These are phyloP conservation scores for Drosophila parvula DNA, from an alignment of 1,140 invertebrate species.

Conservation along the genomic window DNA sequence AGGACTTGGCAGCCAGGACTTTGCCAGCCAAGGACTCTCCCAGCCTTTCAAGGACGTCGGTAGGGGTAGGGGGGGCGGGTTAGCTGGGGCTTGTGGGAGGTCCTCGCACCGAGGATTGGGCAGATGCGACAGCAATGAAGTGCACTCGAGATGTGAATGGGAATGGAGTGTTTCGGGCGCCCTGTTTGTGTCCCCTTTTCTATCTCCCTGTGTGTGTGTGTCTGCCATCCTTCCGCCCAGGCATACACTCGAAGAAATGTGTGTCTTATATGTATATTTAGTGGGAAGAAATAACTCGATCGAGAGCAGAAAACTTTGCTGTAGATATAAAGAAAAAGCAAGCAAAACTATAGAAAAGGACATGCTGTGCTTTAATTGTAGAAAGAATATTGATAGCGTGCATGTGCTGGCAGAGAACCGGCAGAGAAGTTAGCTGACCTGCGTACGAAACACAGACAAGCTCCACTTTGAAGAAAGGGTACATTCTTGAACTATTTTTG, in stretches of 20 bases:
- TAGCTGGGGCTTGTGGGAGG: not conserved
- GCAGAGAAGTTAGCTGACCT: too few relatives aligned
- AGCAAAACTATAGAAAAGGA: not conserved
- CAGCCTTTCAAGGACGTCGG: constrained; percentile 9
- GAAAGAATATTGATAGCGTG: too few relatives aligned
- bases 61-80: too few relatives aligned
- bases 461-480: too few relatives aligned
- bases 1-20: constrained; percentile 37
- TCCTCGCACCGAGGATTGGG: constrained; percentile 29
- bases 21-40: constrained; percentile 16
- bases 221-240: not conserved
- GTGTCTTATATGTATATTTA: not conserved
- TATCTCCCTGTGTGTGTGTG: constrained; percentile 32
- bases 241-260: not conserved
- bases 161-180: constrained; percentile 36
- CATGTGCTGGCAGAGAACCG: too few relatives aligned
- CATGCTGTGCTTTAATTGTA: too few relatives aligned
- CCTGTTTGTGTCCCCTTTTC: constrained; percentile 39
- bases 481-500: too few relatives aligned
- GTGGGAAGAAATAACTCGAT: not conserved
- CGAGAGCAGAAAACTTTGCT: too few relatives aligned
- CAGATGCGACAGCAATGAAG: constrained; percentile 73
- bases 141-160: constrained; percentile 70
- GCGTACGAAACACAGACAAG: too few relatives aligned
- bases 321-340: not conserved